Evolutionary conservation across 2,113 vertebrate genomes (phyloP).

Genomic region (Copsychus sechellarum): DNA sequence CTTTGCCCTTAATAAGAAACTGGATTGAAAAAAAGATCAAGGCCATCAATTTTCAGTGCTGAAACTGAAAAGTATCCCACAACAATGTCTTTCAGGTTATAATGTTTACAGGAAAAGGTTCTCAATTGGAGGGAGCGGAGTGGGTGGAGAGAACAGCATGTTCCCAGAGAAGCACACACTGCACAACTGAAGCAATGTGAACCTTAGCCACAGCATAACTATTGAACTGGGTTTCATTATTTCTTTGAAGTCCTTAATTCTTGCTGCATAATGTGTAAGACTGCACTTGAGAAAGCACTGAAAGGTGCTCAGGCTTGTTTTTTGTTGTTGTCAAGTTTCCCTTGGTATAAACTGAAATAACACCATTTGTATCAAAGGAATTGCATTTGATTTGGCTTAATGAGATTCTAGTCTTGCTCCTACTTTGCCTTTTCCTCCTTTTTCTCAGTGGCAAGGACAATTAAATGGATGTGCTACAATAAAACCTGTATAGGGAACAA

Average conservation of each 20-base stretch:
- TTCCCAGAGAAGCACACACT: background rate
- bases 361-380: background rate
- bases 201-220: background rate
- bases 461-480: background rate
- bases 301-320: background rate
- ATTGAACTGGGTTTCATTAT: background rate
- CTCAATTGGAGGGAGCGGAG: background rate
- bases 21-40: constrained; percentile 7
- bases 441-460: background rate
- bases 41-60: constrained; percentile 31
- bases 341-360: background rate
- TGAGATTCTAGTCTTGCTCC: background rate
- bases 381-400: background rate
- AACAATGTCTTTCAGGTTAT: constrained; percentile 37
- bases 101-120: constrained; percentile 34
- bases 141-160: constrained; percentile 24
- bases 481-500: background rate
- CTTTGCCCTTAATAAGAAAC: constrained; percentile 6
- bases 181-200: constrained; percentile 8
- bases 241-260: background rate
- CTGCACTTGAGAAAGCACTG: background rate
- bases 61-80: constrained; percentile 35
- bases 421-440: background rate
- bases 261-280: background rate
- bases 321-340: background rate